phyloP scores from a whole-genome alignment of 2,797 vertebrate species.

The Eptatretus atami region DNA sequence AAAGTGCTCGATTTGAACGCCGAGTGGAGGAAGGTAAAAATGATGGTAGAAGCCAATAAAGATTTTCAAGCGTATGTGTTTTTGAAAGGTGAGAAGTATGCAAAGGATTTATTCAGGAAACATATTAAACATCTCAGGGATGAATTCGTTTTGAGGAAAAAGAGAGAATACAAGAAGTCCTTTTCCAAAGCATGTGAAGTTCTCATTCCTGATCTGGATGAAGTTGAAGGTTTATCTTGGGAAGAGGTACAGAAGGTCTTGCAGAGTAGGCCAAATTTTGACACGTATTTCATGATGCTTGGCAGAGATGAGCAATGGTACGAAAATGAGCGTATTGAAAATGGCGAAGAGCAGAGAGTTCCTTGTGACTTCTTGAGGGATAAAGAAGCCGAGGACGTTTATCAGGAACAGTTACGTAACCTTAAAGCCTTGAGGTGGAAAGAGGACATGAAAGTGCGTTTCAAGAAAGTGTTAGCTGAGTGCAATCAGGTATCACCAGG shows the following conservation, averaged over 20 bases:
- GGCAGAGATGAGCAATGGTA: constrained; percentile 64
- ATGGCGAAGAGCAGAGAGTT: constrained; percentile 62
- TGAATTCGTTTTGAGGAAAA: constrained; percentile 69
- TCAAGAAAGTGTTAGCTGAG: constrained; percentile 87
- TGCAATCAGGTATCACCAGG: constrained; percentile 80
- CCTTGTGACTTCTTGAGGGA: constrained; percentile 75
- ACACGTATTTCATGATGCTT: constrained; percentile 64
- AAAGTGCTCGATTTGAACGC: constrained; percentile 74
- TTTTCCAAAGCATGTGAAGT: constrained; percentile 73
- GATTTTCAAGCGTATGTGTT: constrained; percentile 86
- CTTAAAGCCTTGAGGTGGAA: constrained; percentile 65
- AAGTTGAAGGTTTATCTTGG: constrained; percentile 72
- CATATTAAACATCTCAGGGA: constrained; percentile 85
- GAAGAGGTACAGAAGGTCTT: constrained; percentile 54
- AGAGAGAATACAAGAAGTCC: constrained; percentile 66
- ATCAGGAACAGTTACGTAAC: constrained; percentile 73
- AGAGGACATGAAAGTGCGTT: constrained; percentile 85
- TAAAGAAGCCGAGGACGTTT: constrained; percentile 55
- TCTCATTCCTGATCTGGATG: constrained; percentile 59
- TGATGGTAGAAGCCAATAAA: constrained; percentile 56
- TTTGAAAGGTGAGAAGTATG: constrained; percentile 69
- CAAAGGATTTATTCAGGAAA: constrained; percentile 61
- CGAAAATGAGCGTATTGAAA: constrained; percentile 77
- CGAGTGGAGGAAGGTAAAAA: constrained; percentile 65
- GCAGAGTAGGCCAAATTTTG: constrained; percentile 53